Evolutionary conservation across 2,888 invertebrate species (phyloP).

Genomic region (Rosalia funebris): DNA sequence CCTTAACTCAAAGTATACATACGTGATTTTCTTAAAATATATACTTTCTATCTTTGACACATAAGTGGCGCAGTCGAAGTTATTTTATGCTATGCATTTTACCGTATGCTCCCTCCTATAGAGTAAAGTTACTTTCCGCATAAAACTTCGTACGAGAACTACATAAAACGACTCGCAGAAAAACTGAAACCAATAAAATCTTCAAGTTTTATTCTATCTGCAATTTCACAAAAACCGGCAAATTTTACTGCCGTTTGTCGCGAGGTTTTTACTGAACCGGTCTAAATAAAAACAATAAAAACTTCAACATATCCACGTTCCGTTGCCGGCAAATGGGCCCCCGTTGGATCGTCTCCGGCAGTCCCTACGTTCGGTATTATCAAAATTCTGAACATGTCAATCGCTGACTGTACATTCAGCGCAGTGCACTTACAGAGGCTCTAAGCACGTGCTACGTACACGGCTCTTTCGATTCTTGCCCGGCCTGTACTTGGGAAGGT

Average conservation of each 20-base stretch:
- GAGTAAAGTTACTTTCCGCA: background rate
- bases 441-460: constrained; percentile 56
- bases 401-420: constrained; percentile 52
- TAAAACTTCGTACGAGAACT: background rate
- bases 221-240: constrained; percentile 15
- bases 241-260: constrained; percentile 22
- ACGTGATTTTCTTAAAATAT: too few species aligned
- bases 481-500: constrained; percentile 36
- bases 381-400: constrained; percentile 61
- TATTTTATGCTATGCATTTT: too few species aligned
- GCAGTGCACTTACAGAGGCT: constrained; percentile 43
- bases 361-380: constrained; percentile 43
- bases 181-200: constrained; percentile 25
- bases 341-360: constrained; percentile 32
- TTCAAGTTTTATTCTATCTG: constrained; percentile 22
- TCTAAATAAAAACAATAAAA: constrained; percentile 30
- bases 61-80: too few species aligned
- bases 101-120: background rate
- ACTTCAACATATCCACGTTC: constrained; percentile 9
- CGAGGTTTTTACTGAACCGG: constrained; percentile 1
- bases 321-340: constrained; percentile 14
- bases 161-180: background rate
- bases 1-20: too few species aligned
- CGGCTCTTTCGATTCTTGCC: constrained; percentile 50
- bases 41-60: too few species aligned